Base-by-base conservation (phyloP, 2,888 invertebrate genomes). In the Temnothorax unifasciatus region DNA sequence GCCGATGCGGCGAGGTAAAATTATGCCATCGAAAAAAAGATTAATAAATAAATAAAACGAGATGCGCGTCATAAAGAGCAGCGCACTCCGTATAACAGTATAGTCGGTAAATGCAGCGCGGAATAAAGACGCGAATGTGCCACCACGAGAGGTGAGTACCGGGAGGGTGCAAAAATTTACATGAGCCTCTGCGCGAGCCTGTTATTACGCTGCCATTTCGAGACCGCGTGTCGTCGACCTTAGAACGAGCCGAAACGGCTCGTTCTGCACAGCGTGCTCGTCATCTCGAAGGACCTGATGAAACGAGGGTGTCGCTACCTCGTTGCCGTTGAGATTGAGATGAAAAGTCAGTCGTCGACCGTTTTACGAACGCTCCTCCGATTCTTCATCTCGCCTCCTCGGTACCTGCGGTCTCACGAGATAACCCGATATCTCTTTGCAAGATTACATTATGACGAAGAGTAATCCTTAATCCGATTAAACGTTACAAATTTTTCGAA, bases 321-420 rank as follows among this genome's bases (percentile, higher is more conserved):
- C 79, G 13, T 77, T 34, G 63, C 74, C 63, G 73, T 69, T 76
- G 50, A 82, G 63, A 88, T 84, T 86, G 82, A 85, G 86, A 86
- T 86, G 86, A 88, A 83, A 89, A 86, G 69, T 84, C 83, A 84
- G 84, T 84, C 89, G 86, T 88, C 86, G 82, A 86, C 85, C 79
- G 25, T 64, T 82, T 77, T 63, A 61, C 50, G 63, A 82, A 54
- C 34, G 21, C n/a, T 63, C 59, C 59, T 73, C 61, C 61, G 57
- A 79, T 81, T 76, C 77, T 50, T 75, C 25, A 63, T 76, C 21
- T 76, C 13, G 29, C 8, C 25, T 63, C 38, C 25, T 74, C 44
- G 34, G 18, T 25, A 74, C 18, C 50, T 50, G 47, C 21, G 34
- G 38, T n/a, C 1, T 75, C 61, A 6, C 15, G 44, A 77, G 21